Conservation (phyloP, 2,888 invertebrate genomes). For the Leptogaster cylindrica region DNA sequence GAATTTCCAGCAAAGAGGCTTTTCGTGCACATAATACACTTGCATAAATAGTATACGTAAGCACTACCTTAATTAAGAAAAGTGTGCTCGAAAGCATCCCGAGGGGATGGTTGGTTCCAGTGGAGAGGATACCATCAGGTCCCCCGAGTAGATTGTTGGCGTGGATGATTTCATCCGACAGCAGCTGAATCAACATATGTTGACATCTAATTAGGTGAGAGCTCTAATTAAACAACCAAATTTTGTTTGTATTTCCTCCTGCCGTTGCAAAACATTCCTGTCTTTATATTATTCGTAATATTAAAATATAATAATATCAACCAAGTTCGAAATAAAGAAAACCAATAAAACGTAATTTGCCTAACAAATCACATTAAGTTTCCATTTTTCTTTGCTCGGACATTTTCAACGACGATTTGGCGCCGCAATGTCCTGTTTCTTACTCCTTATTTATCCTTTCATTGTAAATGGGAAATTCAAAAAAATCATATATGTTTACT, state of each 20-base stretch:
- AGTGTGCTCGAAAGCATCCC: slow-evolving; percentile 21
- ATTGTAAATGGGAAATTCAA: too few relatives aligned
- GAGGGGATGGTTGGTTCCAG: slow-evolving; percentile 22
- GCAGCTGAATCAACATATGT: slow-evolving; percentile 39
- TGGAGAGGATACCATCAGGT: slow-evolving; percentile 28
- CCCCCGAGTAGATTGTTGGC: slow-evolving; percentile 19
- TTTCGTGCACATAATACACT: slow-evolving; percentile 24
- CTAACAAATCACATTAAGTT: slow-evolving; percentile 19
- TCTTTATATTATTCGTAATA: background rate
- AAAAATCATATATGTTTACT: too few relatives aligned
- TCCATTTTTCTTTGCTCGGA: slow-evolving; percentile 24
- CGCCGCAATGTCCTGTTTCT: slow-evolving; percentile 35
- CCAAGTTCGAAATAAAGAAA: background rate
- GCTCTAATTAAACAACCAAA: slow-evolving; percentile 20
- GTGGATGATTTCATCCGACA: slow-evolving; percentile 37
- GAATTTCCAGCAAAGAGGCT: slow-evolving; percentile 6
- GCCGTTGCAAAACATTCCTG: background rate
- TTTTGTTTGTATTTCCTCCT: slow-evolving; percentile 5
- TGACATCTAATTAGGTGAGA: slow-evolving; percentile 37
- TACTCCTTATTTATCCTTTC: background rate
- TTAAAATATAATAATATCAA: background rate
- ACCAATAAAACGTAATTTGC: slow-evolving; percentile 26
- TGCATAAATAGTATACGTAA: slow-evolving; percentile 25
- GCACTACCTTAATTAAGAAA: slow-evolving; percentile 36
- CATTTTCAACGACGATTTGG: slow-evolving; percentile 27